These are phyloP conservation scores for Cataglyphis altisquamis DNA, from an alignment of 2,888 invertebrate species.

Conservation along the genomic window DNA sequence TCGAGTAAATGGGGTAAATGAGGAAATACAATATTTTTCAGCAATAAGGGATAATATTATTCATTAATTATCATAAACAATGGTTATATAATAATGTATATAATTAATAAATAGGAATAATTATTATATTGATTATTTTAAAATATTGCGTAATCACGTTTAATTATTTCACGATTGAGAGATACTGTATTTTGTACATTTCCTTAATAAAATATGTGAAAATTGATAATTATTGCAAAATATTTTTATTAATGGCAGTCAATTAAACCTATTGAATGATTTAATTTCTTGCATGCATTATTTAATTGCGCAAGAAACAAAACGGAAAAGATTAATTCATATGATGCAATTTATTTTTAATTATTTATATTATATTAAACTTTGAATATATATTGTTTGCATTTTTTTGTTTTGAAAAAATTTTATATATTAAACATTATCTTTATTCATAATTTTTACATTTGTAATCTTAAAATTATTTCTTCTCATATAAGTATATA, in stretches of 20 bases:
- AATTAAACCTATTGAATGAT: conserved; percentile 25
- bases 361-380: not conserved
- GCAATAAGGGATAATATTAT: not conserved
- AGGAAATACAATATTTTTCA: not conserved
- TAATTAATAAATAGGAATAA: not conserved
- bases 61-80: not conserved
- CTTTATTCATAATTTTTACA: not conserved
- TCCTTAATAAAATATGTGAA: conserved; percentile 5
- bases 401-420: not conserved
- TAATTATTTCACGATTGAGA: not conserved
- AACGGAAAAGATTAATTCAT: not conserved
- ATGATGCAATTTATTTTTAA: not conserved
- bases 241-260: conserved; percentile 16
- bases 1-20: not conserved
- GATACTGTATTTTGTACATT: not conserved
- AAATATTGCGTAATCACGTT: not conserved
- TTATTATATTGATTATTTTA: conserved; percentile 8
- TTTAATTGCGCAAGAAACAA: not conserved
- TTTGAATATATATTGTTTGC: not conserved
- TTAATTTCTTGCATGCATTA: not conserved
- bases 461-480: not conserved
- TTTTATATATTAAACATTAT: not conserved
- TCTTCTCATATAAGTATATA: not conserved
- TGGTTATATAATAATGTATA: not conserved
- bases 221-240: conserved; percentile 16